These are phyloP conservation scores for Xanthorhoe spadicearia DNA, from an alignment of 2,888 invertebrate genomes.

Conservation along the genomic window DNA sequence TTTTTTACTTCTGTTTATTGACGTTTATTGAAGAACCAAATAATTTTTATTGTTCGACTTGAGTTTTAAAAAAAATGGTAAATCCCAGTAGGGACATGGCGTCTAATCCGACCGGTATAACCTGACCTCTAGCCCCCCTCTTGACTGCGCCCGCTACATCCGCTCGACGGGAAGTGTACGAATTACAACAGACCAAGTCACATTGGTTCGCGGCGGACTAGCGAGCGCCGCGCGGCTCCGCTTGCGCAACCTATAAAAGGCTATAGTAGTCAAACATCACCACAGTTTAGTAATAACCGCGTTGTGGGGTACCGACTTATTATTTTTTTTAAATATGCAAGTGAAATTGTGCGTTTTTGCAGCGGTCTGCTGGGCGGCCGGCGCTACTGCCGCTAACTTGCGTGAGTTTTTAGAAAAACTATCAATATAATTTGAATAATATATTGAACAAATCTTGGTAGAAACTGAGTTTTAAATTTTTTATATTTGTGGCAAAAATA, in stretches of 20 bases:
- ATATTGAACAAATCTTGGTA: not conserved
- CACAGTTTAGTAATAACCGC: slow-evolving; percentile 50
- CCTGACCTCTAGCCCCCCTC: slow-evolving; percentile 21
- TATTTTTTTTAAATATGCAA: slow-evolving; percentile 57
- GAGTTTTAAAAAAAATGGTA: too few species aligned
- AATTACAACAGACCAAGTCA: slow-evolving; percentile 28
- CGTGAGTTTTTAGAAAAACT: slow-evolving; percentile 61
- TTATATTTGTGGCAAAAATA: too few species aligned
- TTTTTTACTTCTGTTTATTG: too few species aligned
- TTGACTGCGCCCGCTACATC: slow-evolving; percentile 10
- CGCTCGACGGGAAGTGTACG: slow-evolving; percentile 18
- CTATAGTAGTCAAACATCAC: slow-evolving; percentile 28
- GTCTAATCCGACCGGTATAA: slow-evolving; percentile 12
- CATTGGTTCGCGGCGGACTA: slow-evolving; percentile 23
- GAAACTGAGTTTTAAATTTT: too few species aligned
- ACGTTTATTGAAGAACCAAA: too few species aligned
- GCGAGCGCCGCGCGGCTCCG: slow-evolving; percentile 19
- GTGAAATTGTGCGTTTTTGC: slow-evolving; percentile 57
- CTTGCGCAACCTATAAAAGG: slow-evolving; percentile 49
- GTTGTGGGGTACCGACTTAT: slow-evolving; percentile 28
- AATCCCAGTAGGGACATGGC: not conserved
- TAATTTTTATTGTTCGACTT: too few species aligned
- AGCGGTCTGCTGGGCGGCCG: slow-evolving; percentile 49
- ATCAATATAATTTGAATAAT: not conserved
- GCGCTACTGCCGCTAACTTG: slow-evolving; percentile 55